Evolutionary conservation across 1,140 invertebrate species (phyloP), one percentile per base, ranked within the genome.

Genomic region (Ditylenchus dipsaci): DNA sequence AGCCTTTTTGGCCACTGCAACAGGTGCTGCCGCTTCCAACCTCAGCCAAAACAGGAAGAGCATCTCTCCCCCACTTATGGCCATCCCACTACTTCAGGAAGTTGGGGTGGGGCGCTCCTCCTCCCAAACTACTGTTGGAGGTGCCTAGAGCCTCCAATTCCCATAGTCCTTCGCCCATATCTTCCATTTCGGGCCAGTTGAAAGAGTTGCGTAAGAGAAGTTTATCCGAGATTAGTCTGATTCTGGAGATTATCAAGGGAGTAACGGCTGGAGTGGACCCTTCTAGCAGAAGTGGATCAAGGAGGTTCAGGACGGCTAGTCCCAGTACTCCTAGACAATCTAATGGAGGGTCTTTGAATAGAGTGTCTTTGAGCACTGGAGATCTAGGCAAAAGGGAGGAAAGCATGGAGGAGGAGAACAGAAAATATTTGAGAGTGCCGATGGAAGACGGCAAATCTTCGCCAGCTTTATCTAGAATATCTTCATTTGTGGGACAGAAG

Each of bases 171-270:
- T 42, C 15, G 15, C 38, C 42, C 9, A 27, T 65, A 38, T 13
- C 43, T 19, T 59, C 45, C 42, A 45, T 56, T 3, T 38, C 53
- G 17, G 29, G 56, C 9, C 26, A 69, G 27, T 49, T 67, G 43
- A 69, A 66, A 43, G 21, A 26, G 30, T 67, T 66, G 19, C 21
- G 49, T n/a, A 64, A 59, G 23, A 56, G 57, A 33, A 70, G 68
- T 58, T 43, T 71, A 38, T 70, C 68, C 7, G 68, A 70, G n/a
- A 42, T 70, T 21, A 60, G 53, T 13, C 47, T 70, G 27, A 59
- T 70, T 19, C 33, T 70, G 5, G 68, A 70, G 38, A 49, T 70
- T 30, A 26, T 70, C 17, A 42, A 56, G 7, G 43, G 19, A 21
- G 67, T 27, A 1, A 58, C 63, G 3, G 43, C 33, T 19, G 67